These are phyloP conservation scores for Microcebus murinus DNA, from an alignment of 2,113 vertebrate genomes.

Conservation along the genomic window DNA sequence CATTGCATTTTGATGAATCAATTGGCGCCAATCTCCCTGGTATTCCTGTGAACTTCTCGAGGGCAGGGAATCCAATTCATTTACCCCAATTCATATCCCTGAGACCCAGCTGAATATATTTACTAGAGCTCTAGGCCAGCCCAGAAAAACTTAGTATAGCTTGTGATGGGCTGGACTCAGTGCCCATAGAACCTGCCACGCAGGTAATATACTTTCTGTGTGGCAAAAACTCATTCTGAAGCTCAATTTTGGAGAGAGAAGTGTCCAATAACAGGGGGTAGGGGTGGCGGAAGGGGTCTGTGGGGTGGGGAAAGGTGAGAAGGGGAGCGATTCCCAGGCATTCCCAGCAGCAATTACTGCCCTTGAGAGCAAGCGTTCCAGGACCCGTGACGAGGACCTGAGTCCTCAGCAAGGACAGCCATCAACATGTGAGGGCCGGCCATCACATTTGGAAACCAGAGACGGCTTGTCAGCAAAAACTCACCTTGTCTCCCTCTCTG, in stretches of 20 bases:
- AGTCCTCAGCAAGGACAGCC: neutral
- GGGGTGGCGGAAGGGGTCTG: neutral
- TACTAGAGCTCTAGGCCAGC: neutral
- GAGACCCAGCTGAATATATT: neutral
- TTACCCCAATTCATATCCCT: neutral
- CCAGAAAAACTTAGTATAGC: too few species aligned
- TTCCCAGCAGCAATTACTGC: neutral
- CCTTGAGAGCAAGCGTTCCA: too few species aligned
- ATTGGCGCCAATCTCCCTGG: neutral
- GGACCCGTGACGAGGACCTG: fast-evolving
- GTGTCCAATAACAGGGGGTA: too few species aligned
- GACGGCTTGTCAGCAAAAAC: neutral
- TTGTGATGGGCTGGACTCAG: too few species aligned
- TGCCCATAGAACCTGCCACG: neutral
- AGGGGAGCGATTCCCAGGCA: neutral
- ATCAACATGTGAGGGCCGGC: fast-evolving
- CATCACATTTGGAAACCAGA: neutral
- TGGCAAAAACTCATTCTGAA: neutral
- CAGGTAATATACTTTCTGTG: neutral
- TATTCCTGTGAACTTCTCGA: neutral
- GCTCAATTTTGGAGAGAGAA: neutral
- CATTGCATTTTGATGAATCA: neutral
- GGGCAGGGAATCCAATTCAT: neutral
- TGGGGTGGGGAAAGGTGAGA: fast-evolving
- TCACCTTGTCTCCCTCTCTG: neutral